Base-by-base conservation (phyloP, 2,113 vertebrate genomes). In the Vanacampus margaritifer region DNA sequence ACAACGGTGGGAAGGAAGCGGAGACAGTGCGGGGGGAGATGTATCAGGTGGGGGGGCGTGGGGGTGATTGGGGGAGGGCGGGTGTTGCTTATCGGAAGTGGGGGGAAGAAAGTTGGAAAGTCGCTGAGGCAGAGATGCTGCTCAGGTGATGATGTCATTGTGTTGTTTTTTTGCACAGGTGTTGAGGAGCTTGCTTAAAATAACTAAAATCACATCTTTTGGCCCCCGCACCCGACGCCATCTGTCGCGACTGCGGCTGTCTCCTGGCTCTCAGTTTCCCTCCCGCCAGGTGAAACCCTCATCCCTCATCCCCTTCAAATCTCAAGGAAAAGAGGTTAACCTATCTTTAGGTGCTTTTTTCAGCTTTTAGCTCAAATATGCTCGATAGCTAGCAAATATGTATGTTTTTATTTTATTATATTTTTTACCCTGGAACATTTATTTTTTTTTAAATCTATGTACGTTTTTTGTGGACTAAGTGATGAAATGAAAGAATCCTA, bases 1-100 rank as follows among this genome's bases (percentile, higher is more conserved):
- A 77, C 90, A 92, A 90, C 68, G 78, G 87, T 56, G 58, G 86
- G 79, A 79, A 64, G 80, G 69, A 81, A 69, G 75, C 74, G 21
- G 32, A 65, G 45, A 65, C 24, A 26, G 58, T 0, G 6, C 23
- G 8, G 43, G 43, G 43, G 28, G 28, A 32, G 28, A 32, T 32
- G 28, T 32, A 41, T 41, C 39, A 41, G 39, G 41, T 43, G 41
- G 41, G 14, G 43, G 0, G 39, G 13, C 28, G 28, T 41, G 9
- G 39, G 39, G 39, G n/a, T n/a, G n/a, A 41, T 41, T 32, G 28
- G 28, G 28, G 28, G 28, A 2, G 28, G 28, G 28, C 28, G 28
- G 39, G 39, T 41, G 39, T 13, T 46, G 45, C 17, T 46, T 6
- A 2, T 6, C 17, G 5, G 45, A 46, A 7, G 45, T 46, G 45